phyloP scores from a whole-genome alignment of 2,888 invertebrate species.

The Strigamia crassipes region DNA sequence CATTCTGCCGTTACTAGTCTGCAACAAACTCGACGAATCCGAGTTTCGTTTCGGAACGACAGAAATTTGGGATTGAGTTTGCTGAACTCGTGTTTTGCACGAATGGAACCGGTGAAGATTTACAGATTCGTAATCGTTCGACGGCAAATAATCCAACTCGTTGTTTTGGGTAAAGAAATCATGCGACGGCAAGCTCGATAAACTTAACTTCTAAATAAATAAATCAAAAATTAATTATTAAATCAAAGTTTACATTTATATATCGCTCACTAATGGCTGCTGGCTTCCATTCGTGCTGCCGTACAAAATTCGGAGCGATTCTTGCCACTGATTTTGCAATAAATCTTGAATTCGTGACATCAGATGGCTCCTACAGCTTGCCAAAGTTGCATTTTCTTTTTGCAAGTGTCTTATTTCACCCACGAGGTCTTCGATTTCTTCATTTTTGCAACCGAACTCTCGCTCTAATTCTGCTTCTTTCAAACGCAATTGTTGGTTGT shows the following conservation, averaged over 20 bases:
- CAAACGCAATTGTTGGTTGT: neutral
- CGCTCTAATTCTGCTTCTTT: neutral
- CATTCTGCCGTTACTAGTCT: neutral
- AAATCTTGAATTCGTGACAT: conserved; percentile 8
- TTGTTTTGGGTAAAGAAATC: neutral
- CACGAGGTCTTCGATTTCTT: neutral
- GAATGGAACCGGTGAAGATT: neutral
- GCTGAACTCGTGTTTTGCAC: neutral
- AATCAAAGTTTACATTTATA: neutral
- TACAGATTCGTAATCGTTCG: neutral
- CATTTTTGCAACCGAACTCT: neutral
- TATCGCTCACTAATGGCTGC: neutral
- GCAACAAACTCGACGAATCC: neutral
- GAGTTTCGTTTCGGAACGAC: neutral
- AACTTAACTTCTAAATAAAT: neutral
- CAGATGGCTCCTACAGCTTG: neutral
- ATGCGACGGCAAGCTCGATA: neutral
- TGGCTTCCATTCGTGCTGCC: neutral
- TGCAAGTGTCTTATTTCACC: neutral
- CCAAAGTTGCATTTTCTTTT: neutral
- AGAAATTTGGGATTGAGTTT: neutral
- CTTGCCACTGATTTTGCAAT: conserved; percentile 33
- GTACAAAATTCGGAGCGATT: conserved; percentile 3
- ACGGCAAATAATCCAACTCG: neutral
- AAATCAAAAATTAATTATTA: neutral